phyloP scores from a whole-genome alignment of 2,888 invertebrate genomes.

The Exephanes ischioxanthus region DNA sequence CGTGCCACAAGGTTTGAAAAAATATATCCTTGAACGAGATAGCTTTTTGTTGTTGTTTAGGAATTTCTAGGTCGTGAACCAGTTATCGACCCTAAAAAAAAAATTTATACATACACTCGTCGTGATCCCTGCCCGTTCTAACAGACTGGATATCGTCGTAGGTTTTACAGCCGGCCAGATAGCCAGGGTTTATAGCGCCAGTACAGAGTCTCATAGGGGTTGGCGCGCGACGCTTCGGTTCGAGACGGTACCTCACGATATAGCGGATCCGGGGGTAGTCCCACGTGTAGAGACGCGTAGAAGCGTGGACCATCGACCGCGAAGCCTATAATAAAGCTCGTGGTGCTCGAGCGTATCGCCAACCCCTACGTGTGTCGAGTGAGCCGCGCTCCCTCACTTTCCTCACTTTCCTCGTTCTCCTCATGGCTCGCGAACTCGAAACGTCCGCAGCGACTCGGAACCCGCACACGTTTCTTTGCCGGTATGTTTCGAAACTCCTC shows the following conservation, averaged over 20 bases:
- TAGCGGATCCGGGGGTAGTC: background rate
- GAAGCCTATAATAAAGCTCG: constrained; percentile 47
- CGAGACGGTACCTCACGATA: background rate
- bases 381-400: constrained; percentile 29
- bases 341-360: constrained; percentile 44
- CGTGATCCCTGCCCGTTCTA: constrained; percentile 32
- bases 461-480: constrained; percentile 45
- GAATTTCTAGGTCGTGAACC: background rate
- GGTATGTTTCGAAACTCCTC: constrained; percentile 46
- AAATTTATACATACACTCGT: background rate
- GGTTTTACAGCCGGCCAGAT: constrained; percentile 73
- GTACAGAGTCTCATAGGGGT: constrained; percentile 34
- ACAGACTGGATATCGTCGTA: constrained; percentile 73
- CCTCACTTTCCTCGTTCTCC: background rate
- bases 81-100: background rate
- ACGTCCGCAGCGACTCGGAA: constrained; percentile 7
- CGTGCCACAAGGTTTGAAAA: background rate
- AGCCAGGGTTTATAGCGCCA: constrained; percentile 71
- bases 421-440: background rate
- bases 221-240: background rate
- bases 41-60: background rate
- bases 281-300: constrained; percentile 36
- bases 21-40: background rate
- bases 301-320: constrained; percentile 53
- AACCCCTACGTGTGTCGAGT: constrained; percentile 56